Evolutionary conservation across 2,113 vertebrate species (phyloP).

Genomic region (Calonectris borealis): DNA sequence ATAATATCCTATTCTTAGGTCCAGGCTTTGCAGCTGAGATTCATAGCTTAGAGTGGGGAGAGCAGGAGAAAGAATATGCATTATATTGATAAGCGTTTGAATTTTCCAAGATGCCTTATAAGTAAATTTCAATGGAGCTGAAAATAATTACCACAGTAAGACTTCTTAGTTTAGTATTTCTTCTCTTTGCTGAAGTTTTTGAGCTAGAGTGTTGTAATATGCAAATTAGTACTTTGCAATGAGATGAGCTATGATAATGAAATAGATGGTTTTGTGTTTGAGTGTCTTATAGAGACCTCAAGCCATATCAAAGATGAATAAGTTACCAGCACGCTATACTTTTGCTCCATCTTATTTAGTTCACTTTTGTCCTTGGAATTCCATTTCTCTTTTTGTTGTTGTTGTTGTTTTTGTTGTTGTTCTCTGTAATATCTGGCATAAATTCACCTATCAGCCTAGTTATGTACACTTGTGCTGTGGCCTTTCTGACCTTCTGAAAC

Average conservation of each 20-base stretch:
- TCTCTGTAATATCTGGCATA: not conserved
- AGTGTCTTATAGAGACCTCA: not conserved
- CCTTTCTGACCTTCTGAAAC: not conserved
- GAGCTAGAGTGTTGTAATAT: not conserved
- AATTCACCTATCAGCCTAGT: not conserved
- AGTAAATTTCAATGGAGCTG: not conserved
- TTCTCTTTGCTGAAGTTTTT: not conserved
- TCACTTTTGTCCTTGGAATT: not conserved
- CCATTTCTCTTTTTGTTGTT: not conserved
- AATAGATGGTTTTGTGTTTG: not conserved
- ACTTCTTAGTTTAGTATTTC: not conserved
- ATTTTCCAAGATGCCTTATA: not conserved
- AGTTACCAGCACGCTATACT: not conserved
- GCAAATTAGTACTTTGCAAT: not conserved
- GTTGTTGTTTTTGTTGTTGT: not conserved
- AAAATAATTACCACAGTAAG: not conserved
- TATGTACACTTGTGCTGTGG: not conserved
- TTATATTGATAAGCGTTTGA: not conserved
- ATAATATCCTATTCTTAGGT: not conserved
- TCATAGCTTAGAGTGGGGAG: not conserved
- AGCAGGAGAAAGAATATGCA: not conserved
- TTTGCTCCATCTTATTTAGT: not conserved
- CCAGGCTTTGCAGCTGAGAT: not conserved
- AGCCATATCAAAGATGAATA: not conserved
- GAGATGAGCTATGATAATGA: not conserved